Evolutionary conservation across 2,888 invertebrate species (phyloP), one percentile per base, ranked within the genome.

Genomic region (Apamea monoglypha): DNA sequence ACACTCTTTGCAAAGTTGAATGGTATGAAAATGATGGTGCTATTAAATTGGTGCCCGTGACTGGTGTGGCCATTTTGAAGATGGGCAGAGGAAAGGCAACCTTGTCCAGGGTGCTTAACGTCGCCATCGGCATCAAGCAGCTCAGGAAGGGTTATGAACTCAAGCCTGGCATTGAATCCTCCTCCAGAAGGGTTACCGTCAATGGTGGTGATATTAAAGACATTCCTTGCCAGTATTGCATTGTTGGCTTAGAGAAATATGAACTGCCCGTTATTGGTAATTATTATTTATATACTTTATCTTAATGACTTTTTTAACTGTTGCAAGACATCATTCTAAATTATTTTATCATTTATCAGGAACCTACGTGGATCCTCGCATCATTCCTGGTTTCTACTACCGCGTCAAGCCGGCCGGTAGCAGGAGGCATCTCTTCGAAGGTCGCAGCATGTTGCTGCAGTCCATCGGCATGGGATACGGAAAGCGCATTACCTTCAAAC

Each of bases 401-500:
- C 97, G 97, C 82, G 98, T 98, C 10, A 97, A 98, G 12, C 97
- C 98, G 5, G 97, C 97, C n/a, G 97, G 97, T 83, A 96, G 97
- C 86, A 97, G 97, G 69, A 97, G 97, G 63, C 97, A 97, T 88
- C 95, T 98, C 16, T 98, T 98, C 92, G 96, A 97, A 77, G 98
- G 98, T 0, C 97, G 97, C 81, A 97, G 98, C 69, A 93, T 98
- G 78, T 94, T 97, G 73, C 95, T 98, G 61, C 95, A 97, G 80
- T 97, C 97, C 66, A 96, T 98, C 84, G 98, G 98, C 18, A 97
- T 98, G 96, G 98, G 98, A 32, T 98, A 98, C 90, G 98, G 98
- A 50, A 98, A 98, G 92, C 97, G 98, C 72, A 96, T 98, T 80
- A 98, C 98, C 2, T 98, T 98, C 94, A 97, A 97, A 88, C 97